Base-by-base conservation (phyloP, 1,140 invertebrate genomes). In the Pteromalus puparum region DNA sequence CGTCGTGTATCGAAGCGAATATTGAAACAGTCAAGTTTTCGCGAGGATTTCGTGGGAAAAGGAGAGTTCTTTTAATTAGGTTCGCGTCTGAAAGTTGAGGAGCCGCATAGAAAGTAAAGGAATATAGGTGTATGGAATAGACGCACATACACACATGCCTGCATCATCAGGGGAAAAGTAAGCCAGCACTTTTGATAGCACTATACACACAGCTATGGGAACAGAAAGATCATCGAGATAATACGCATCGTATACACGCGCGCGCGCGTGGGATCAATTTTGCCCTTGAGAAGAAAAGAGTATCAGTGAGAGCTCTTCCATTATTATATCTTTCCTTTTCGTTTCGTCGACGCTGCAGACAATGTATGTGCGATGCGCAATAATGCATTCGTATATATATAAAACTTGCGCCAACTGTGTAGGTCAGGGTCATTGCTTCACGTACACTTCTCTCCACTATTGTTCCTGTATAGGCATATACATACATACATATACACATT, bases 61-160 rank as follows among this genome's bases (percentile, higher is more conserved):
- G 72, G 84, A 85, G 80, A 78, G 79, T 42, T 34, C 34, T 81
- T 82, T 88, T 88, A 88, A 89, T 89, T 86, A 88, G 86, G 85
- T 83, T 78, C 87, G 82, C 76, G 81, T 86, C 87, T 88, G 75
- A 84, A 82, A 80, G 86, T 88, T 76, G 76, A 85, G 79, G 75
- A 82, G 48, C 73, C 18, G 18, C 21, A 15, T 42, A 75, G 34
- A 61, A 78, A 38, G 79, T 21, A 61, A 74, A 68, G 65, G 30
- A 68, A 18, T 21, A 15, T n/a, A n/a, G 34, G 34, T 34, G 34
- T 34, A 34, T 34, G 6, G 34, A 34, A 34, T 34, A 34, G 34
- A 34, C 34, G 34, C 5, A 15, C 38, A 15, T 9, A 46, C 21
- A 18, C 48, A 53, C 1, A 21, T 5, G 18, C 18, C 0, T 53